These are phyloP conservation scores for Fringilla coelebs DNA, from an alignment of 2,797 vertebrate species.

Conservation along the genomic window DNA sequence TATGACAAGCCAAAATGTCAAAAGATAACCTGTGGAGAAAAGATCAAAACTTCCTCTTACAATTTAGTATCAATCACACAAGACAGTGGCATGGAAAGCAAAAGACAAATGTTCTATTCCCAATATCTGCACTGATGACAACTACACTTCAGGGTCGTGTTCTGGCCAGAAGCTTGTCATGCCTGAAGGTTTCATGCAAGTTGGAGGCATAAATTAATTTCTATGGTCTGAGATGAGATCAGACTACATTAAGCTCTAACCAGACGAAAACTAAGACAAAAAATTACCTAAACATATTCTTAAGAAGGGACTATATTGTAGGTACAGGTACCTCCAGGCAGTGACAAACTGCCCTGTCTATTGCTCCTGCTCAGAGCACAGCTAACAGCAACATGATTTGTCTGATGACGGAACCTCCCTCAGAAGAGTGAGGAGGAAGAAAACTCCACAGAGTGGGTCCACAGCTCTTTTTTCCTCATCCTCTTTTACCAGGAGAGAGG, in stretches of 20 bases:
- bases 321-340: not conserved
- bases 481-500: not conserved
- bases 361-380: not conserved
- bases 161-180: not conserved
- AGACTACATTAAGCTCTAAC: not conserved
- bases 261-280: not conserved
- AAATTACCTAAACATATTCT: not conserved
- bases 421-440: not conserved
- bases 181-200: not conserved
- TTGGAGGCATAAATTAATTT: not conserved
- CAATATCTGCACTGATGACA: not conserved
- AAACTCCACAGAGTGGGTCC: not conserved
- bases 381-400: not conserved
- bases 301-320: not conserved
- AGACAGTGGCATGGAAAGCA: not conserved
- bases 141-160: not conserved
- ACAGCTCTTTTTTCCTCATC: not conserved
- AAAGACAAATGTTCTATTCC: not conserved
- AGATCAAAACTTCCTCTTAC: not conserved
- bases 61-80: rapidly evolving
- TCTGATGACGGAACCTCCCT: not conserved
- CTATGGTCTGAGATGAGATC: not conserved
- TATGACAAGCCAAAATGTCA: not conserved
- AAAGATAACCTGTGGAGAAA: not conserved
- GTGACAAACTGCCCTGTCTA: not conserved